phyloP scores from a whole-genome alignment of 2,113 vertebrate genomes.

The Oncorhynchus tshawytscha region DNA sequence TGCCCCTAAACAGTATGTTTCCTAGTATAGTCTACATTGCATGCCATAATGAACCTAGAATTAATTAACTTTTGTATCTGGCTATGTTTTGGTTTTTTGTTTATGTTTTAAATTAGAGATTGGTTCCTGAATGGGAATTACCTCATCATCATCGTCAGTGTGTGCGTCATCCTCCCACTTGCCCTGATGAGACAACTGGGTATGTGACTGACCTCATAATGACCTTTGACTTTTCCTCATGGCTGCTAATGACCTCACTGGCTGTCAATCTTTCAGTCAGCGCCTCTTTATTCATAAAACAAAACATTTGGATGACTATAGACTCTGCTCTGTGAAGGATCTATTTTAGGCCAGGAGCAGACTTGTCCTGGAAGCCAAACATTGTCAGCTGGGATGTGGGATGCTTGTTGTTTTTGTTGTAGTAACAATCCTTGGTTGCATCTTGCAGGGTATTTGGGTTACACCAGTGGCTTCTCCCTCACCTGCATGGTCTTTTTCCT shows the following conservation, averaged over 20 bases:
- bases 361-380: background rate
- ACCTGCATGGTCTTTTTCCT: conserved; percentile 89
- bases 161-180: conserved; percentile 78
- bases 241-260: background rate
- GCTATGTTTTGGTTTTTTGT: background rate
- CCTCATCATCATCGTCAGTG: conserved; percentile 79
- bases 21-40: no score
- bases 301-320: background rate
- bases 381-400: background rate
- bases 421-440: background rate
- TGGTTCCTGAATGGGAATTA: conserved; percentile 84
- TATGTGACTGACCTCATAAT: conserved; percentile 53
- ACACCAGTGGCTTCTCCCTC: conserved; percentile 87
- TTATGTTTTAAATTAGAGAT: conserved; percentile 56
- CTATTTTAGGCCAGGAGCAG: background rate
- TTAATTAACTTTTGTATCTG: conserved; percentile 3
- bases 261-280: background rate
- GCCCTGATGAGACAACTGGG: conserved; percentile 84
- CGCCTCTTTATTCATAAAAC: background rate
- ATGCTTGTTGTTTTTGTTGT: background rate
- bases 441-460: conserved; percentile 82
- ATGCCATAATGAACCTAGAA: no score
- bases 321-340: background rate
- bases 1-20: no score
- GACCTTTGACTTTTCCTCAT: background rate